Conservation (phyloP, 2,888 invertebrate species). For the Dione juno region DNA sequence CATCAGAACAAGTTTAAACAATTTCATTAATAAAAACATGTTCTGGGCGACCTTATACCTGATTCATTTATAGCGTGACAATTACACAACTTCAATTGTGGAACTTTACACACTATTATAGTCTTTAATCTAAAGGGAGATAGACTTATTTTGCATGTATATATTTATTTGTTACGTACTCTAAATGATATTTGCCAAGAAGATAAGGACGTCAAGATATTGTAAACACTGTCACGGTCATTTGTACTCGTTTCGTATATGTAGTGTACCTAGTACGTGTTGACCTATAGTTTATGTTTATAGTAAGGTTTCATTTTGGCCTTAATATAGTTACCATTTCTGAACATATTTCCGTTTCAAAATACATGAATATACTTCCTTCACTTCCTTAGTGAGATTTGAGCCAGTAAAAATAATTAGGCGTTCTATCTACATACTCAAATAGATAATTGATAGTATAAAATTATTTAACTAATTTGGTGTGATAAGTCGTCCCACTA, state of each 20-base stretch:
- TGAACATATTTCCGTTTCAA: not conserved
- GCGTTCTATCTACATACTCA: too few species aligned
- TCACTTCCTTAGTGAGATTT: not conserved
- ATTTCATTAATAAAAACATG: constrained; percentile 47
- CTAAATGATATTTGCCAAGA: constrained; percentile 36
- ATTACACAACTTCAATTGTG: constrained; percentile 27
- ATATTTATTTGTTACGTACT: constrained; percentile 21
- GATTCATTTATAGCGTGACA: constrained; percentile 32
- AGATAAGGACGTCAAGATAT: constrained; percentile 41
- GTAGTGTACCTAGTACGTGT: constrained; percentile 15
- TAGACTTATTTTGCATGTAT: constrained; percentile 18
- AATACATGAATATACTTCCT: not conserved
- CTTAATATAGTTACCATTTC: not conserved
- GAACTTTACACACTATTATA: constrained; percentile 25
- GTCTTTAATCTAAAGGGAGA: not conserved
- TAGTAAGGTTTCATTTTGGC: constrained; percentile 5
- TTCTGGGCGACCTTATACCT: constrained; percentile 47
- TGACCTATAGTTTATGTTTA: constrained; percentile 25
- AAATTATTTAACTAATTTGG: too few species aligned
- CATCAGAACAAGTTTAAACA: constrained; percentile 39
- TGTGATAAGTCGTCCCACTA: too few species aligned
- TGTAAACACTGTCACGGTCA: constrained; percentile 49
- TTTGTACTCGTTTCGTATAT: constrained; percentile 31
- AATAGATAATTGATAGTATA: too few species aligned
- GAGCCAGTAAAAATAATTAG: not conserved